phyloP scores from a whole-genome alignment of 64 coral and sea anemone genomes.

The Actinia tenebrosa region DNA sequence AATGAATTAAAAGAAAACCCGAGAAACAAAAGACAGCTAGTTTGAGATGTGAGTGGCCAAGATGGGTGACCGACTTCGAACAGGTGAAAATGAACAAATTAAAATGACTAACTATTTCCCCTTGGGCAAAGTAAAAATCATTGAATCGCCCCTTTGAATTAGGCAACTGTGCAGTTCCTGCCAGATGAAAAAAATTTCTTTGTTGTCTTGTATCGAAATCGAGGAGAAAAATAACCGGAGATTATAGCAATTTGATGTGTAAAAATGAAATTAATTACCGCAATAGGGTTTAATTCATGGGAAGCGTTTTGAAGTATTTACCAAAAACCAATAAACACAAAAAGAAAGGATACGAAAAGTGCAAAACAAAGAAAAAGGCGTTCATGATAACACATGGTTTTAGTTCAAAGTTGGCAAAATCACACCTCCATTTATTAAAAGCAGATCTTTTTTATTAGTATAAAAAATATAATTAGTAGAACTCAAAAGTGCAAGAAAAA shows the following conservation, averaged over 20 bases:
- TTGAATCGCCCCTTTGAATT: background rate
- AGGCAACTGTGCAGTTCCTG: background rate
- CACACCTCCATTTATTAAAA: background rate
- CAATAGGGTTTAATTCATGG: background rate
- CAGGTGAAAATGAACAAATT: background rate
- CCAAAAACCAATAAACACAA: background rate
- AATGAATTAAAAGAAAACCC: background rate
- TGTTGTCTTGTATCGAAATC: background rate
- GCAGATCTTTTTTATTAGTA: background rate
- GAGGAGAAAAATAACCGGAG: background rate
- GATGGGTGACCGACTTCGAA: background rate
- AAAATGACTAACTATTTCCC: background rate
- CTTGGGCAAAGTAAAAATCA: background rate
- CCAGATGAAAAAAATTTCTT: background rate
- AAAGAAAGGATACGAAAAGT: background rate
- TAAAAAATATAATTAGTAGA: background rate
- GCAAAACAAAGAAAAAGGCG: background rate
- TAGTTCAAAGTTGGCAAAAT: background rate
- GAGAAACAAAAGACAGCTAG: background rate
- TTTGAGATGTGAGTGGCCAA: background rate
- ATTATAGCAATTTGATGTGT: background rate
- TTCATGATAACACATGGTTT: background rate
- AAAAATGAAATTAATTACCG: background rate
- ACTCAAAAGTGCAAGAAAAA: too few species aligned
- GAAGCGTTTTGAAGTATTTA: slow-evolving; percentile 1